Base-by-base conservation (phyloP, 2,113 vertebrate species). In the Seriola rivoliana region DNA sequence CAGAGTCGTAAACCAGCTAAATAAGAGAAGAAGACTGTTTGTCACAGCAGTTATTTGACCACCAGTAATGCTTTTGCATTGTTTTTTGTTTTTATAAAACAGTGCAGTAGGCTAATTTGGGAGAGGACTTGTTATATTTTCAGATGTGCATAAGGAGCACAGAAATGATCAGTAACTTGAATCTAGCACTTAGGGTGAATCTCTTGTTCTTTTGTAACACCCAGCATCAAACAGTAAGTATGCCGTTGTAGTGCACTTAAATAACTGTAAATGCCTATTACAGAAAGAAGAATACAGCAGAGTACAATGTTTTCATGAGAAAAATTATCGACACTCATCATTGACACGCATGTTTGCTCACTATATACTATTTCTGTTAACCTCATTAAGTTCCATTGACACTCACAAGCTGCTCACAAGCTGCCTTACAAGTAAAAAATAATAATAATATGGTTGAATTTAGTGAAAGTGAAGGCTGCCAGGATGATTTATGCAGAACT, bases 401-500 rank as follows among this genome's bases (percentile, higher is more conserved):
- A 36, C 11, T 3, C 32, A 21, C 11, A 29, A 36, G 21, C 25
- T 68, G 29, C 17, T 36, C 12, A 58, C 11, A 2, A 10, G 40
- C 38, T 16, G 29, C 44, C 8, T 42, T 44, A 54, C 23, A 32
- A 44, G 3, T 59, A 19, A 17, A 62, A 72, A 69, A 36, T 6
- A 29, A 29, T 8, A 38, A 46, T 59, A 36, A 25, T 7, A 4
- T 36, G 9, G 13, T 19, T 46, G 21, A 34, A 34, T 34, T 29
- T 10, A 14, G 0, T 55, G 14, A 64, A 67, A 48, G 44, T 67
- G 0, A 38, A 68, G 13, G 12, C 1, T 46, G 60, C 19, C 3
- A 17, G 32, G 14, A 59, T 70, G 34, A 55, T 48, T 78, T 63
- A 38, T 77, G 32, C 34, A 32, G 32, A 59, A 25, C 44, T 71